Percentiles rank a stretch among this genome's conserved stretches.
Evolutionary conservation across 2,113 vertebrate species (phyloP).

Genomic region (Cepphus grylle): DNA sequence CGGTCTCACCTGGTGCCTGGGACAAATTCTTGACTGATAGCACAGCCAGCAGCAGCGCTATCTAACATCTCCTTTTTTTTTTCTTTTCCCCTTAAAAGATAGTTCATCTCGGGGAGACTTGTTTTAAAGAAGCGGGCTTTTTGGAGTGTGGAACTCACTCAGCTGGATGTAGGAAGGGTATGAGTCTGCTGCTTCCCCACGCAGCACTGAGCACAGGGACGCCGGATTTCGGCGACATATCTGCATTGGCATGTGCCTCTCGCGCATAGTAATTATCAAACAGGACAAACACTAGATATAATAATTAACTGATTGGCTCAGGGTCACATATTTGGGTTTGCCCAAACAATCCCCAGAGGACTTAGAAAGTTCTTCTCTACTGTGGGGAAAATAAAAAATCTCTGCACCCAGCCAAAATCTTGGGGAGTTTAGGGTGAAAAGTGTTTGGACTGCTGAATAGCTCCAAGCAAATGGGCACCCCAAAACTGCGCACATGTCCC

Average conservation of each 20-base stretch:
- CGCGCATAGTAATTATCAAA: background rate
- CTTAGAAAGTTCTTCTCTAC: background rate
- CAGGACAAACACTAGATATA: background rate
- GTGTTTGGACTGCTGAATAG: background rate
- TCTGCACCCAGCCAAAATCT: background rate
- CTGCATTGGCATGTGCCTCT: background rate
- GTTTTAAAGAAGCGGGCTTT: background rate
- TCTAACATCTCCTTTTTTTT: background rate
- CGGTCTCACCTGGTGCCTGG: background rate
- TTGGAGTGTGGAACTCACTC: background rate
- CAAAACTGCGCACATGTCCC: background rate
- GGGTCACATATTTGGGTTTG: background rate
- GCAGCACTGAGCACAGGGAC: background rate
- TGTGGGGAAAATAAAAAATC: background rate
- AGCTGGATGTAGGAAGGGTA: background rate
- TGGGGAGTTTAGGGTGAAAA: background rate
- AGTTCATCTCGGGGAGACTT: background rate
- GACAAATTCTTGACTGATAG: background rate
- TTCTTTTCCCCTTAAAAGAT: background rate
- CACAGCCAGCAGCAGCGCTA: background rate
- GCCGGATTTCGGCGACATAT: rapidly evolving
- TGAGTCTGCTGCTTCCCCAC: background rate
- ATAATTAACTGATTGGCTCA: slow-evolving; percentile 1
- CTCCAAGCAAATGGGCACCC: background rate
- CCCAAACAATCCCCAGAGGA: background rate